Conservation (phyloP, 1,140 invertebrate genomes). For the Dicyema japonicum region DNA sequence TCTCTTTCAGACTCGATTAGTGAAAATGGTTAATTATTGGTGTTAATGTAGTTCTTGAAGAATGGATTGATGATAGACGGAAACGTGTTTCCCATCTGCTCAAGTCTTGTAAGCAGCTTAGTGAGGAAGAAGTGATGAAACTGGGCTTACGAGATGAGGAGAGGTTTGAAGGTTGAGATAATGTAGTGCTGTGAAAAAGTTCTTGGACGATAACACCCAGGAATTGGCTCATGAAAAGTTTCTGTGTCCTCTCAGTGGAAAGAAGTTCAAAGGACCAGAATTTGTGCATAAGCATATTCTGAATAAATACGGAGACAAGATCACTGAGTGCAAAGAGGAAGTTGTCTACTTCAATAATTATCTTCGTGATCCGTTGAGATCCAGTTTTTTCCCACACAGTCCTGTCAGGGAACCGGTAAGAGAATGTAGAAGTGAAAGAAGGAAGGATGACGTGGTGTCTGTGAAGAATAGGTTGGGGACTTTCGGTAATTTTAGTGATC, state of each 20-base stretch:
- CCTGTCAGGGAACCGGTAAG: too few relatives aligned
- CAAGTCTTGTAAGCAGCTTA: neutral
- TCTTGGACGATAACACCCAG: conserved; percentile 40
- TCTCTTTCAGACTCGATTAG: too few relatives aligned
- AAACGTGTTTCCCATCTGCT: too few relatives aligned
- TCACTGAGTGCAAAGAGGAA: conserved; percentile 77
- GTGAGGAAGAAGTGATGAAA: neutral
- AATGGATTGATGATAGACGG: too few relatives aligned
- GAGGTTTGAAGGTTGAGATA: too few relatives aligned
- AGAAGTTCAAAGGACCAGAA: conserved; percentile 94
- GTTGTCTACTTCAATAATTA: conserved; percentile 83
- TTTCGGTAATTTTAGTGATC: too few relatives aligned
- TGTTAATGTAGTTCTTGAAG: too few relatives aligned
- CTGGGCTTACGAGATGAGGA: conserved; percentile 2
- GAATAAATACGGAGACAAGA: conserved; percentile 76
- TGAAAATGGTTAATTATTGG: too few relatives aligned
- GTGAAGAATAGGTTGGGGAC: too few relatives aligned
- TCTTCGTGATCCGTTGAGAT: conserved; percentile 53
- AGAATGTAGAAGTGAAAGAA: too few relatives aligned
- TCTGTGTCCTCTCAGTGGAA: conserved; percentile 82
- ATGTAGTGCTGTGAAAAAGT: conserved; percentile 75
- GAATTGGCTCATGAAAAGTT: conserved; percentile 23
- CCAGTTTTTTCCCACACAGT: too few relatives aligned
- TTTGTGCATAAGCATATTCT: conserved; percentile 93
- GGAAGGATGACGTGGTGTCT: too few relatives aligned